These are phyloP conservation scores for Coleophora flavipennella DNA, from an alignment of 2,888 invertebrate genomes.

Conservation along the genomic window DNA sequence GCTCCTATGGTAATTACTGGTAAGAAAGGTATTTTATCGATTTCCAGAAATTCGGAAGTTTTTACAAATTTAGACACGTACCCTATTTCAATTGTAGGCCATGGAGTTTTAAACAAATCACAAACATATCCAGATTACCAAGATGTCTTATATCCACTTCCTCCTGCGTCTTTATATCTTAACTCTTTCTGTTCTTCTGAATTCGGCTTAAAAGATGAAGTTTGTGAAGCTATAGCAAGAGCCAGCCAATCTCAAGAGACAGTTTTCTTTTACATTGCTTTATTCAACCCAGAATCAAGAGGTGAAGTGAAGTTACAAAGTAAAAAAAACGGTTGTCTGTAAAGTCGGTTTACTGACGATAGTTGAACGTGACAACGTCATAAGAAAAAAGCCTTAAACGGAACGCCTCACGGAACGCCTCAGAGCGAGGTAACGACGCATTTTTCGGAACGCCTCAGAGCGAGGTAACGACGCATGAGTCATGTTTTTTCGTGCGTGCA, in stretches of 20 bases:
- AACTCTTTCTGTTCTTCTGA: conserved; percentile 9
- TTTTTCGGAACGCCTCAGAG: no score
- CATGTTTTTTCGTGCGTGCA: no score
- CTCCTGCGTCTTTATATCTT: not conserved
- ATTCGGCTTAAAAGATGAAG: not conserved
- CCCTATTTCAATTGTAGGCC: not conserved
- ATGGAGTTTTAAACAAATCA: conserved; percentile 16
- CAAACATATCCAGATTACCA: conserved; percentile 12
- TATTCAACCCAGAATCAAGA: not conserved
- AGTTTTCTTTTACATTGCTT: not conserved
- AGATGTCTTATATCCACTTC: not conserved
- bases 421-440: no score
- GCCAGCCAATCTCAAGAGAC: not conserved
- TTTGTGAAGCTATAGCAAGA: not conserved
- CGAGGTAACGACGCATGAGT: no score
- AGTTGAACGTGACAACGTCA: no score
- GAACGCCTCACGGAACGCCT: no score
- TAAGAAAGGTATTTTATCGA: not conserved
- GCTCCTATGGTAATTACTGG: conserved; percentile 17
- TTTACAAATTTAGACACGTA: not conserved
- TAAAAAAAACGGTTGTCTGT: no score
- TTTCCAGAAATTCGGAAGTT: not conserved
- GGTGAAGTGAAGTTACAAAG: not conserved
- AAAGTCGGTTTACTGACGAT: no score
- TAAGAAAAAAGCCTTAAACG: no score